Conservation (phyloP, 2,888 invertebrate genomes). For the Ypsolopha sequella region DNA sequence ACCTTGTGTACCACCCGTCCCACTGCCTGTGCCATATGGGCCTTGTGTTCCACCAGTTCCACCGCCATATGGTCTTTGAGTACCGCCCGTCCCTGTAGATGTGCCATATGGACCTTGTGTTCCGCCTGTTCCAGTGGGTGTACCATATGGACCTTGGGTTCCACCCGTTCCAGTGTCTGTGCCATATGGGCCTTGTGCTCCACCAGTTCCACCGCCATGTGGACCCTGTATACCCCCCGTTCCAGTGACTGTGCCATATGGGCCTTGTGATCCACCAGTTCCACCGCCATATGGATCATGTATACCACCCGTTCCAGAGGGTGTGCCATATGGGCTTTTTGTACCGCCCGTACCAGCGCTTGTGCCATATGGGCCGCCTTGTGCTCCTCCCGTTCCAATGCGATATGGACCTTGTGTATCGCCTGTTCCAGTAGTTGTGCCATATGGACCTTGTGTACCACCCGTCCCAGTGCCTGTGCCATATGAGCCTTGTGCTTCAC, state of each 20-base stretch:
- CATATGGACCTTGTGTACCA: not conserved
- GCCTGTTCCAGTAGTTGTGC: conserved; percentile 6
- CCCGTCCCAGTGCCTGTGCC: not conserved
- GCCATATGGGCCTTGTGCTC: conserved; percentile 8
- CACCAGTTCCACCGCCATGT: conserved; percentile 9
- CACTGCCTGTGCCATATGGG: too few relatives aligned
- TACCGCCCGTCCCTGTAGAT: not conserved
- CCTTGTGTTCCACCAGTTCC: too few relatives aligned
- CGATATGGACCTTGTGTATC: not conserved
- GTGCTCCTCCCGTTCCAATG: not conserved
- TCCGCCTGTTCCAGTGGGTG: not conserved
- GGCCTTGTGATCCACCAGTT: conserved; percentile 6
- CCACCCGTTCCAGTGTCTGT: conserved; percentile 7
- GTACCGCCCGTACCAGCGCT: conserved; percentile 1
- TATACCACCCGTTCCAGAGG: not conserved
- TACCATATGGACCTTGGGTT: not conserved
- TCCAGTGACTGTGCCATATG: conserved; percentile 4
- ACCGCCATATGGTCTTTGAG: too few relatives aligned
- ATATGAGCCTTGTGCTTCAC: not conserved
- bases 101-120: not conserved
- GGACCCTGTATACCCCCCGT: conserved; percentile 3
- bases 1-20: too few relatives aligned
- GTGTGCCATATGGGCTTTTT: not conserved
- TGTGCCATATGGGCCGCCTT: conserved; percentile 2
- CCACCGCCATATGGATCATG: not conserved